phyloP scores from a whole-genome alignment of 1,140 invertebrate species.

The Tetranychus cinnabarinus region DNA sequence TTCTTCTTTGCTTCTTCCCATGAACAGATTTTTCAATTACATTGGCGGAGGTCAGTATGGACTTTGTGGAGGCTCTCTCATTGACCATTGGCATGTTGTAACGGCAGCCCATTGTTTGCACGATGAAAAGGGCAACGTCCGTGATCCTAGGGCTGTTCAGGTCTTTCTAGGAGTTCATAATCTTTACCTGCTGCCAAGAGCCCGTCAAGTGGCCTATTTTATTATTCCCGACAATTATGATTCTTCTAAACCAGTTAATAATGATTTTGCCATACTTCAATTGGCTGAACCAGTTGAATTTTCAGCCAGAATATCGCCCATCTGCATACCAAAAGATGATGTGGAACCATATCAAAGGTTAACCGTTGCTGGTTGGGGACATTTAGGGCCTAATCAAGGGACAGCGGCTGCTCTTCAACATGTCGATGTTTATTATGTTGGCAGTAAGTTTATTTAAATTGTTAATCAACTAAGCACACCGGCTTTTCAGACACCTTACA shows the following conservation, averaged over 20 bases:
- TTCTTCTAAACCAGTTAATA: not conserved
- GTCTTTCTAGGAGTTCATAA: not conserved
- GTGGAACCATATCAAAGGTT: not conserved
- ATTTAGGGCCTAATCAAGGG: not conserved
- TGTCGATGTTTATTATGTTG: not conserved
- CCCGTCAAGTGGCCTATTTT: not conserved
- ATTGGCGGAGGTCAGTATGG: not conserved
- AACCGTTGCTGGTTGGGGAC: conserved; percentile 1
- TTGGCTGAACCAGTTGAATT: not conserved
- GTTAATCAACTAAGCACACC: no score
- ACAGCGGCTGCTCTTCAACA: not conserved
- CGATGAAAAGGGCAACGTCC: not conserved
- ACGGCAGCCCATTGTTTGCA: not conserved
- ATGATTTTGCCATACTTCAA: conserved; percentile 1
- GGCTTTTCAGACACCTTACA: no score
- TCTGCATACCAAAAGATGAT: not conserved
- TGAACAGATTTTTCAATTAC: not conserved
- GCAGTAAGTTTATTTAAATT: not conserved
- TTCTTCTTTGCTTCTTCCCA: not conserved
- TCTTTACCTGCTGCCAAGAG: not conserved
- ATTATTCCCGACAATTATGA: not conserved
- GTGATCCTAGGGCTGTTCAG: not conserved
- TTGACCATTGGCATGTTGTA: not conserved
- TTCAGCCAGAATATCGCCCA: not conserved
- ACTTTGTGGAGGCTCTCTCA: not conserved